Evolutionary conservation across 2,888 invertebrate genomes (phyloP), one percentile per base, ranked within the genome.

Genomic region (Campaea margaritaria): DNA sequence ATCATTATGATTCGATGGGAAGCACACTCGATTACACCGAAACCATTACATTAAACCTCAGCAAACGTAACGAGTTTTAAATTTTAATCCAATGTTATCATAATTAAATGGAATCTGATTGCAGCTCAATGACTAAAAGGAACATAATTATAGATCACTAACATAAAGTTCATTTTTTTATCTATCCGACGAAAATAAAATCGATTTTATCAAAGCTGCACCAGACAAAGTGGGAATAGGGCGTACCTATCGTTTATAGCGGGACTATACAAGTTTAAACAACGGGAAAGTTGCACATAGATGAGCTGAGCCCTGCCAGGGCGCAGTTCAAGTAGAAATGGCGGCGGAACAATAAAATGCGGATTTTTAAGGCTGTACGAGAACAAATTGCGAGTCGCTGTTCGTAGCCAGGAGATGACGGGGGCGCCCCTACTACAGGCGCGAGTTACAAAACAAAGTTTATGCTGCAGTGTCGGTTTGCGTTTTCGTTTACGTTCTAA

Each of bases 281-380:
- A 73, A 76, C 68, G 66, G 69, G 51, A 69, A 73, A 74, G 57
- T 63, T 69, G 66, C 73, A 70, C 67, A 71, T 70, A 68, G 67
- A 65, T 69, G 68, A 75, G 74, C 76, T 82, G 78, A 81, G 60
- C 55, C 59, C 54, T 81, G 79, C 77, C 75, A 78, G 75, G 73
- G 74, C 76, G 72, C 81, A 83, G 82, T 86, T 86, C 82, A 78
- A 85, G 81, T 77, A 82, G 79, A 84, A 86, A 86, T 84, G 86
- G 82, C 79, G 82, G 80, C 79, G 82, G 84, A 82, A 87, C 89
- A 88, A 87, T 90, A 89, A 89, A 90, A 89, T 87, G 86, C 74
- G 89, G 86, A 87, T 89, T 91, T 91, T 89, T 89, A 89, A 89
- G 87, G 86, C 84, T 86, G 83, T 86, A 80, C 81, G 82, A 72